A percentile compares a stretch with the other conserved stretches of the same genome.
Conservation (phyloP, 2,113 vertebrate genomes). For the Rynchops niger region DNA sequence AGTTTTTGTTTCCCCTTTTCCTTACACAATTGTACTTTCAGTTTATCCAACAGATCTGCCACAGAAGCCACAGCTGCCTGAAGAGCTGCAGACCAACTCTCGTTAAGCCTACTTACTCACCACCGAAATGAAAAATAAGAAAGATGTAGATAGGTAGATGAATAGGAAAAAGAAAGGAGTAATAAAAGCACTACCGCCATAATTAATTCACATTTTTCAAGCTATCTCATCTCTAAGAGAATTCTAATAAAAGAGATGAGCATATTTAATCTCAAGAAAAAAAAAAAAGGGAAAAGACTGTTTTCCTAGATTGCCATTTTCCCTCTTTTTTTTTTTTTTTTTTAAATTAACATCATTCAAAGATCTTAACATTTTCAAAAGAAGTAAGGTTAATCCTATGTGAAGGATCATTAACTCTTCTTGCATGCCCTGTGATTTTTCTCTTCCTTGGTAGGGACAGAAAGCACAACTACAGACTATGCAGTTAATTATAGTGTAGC, state of each 20-base stretch:
- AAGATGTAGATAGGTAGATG: background rate
- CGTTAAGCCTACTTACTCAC: background rate
- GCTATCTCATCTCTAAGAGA: background rate
- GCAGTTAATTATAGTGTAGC: background rate
- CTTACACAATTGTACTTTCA: background rate
- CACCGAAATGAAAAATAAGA: background rate
- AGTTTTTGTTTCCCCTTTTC: background rate
- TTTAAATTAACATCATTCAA: background rate
- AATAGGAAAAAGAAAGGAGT: background rate
- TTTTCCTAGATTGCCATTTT: background rate
- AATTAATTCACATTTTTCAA: conserved; percentile 2
- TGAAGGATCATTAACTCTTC: background rate
- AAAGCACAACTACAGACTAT: background rate
- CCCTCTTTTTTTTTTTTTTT: background rate
- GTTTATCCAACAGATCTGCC: background rate
- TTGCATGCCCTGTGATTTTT: background rate
- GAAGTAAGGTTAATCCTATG: background rate
- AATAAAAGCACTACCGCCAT: background rate
- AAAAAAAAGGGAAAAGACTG: background rate
- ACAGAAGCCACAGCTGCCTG: background rate
- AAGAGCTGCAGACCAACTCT: background rate
- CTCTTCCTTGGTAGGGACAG: background rate
- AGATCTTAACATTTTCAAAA: background rate
- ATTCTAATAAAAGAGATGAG: background rate
- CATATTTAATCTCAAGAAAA: background rate